phyloP scores from a whole-genome alignment of 2,888 invertebrate species.

The Cenopis cana region DNA sequence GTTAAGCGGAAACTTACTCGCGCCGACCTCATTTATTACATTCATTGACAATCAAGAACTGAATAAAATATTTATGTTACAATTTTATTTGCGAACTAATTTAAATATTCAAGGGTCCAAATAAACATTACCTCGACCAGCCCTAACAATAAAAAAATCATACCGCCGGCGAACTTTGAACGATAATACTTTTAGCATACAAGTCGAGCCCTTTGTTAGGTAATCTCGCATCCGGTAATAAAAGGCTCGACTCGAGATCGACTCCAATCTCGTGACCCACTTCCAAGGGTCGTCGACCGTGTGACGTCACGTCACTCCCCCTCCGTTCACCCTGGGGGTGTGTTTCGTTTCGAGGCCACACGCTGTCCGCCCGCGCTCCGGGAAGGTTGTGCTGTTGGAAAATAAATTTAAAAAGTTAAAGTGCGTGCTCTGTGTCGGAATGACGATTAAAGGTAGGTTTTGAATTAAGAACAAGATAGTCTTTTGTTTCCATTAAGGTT shows the following conservation, averaged over 20 bases:
- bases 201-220: constrained; percentile 40
- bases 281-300: constrained; percentile 77
- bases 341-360: constrained; percentile 80
- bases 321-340: constrained; percentile 71
- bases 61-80: no score
- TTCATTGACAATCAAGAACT: no score
- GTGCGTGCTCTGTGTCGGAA: constrained; percentile 53
- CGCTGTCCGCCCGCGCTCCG: constrained; percentile 62
- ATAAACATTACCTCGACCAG: neutral
- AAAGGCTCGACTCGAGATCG: constrained; percentile 66
- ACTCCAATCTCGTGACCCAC: constrained; percentile 75
- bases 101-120: neutral
- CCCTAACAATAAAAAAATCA: neutral
- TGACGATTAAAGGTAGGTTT: constrained; percentile 74
- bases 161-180: no score
- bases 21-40: no score
- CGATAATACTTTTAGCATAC: neutral
- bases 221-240: constrained; percentile 52
- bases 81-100: neutral
- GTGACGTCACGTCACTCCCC: constrained; percentile 76
- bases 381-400: constrained; percentile 62
- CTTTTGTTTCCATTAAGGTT: neutral
- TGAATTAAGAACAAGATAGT: neutral
- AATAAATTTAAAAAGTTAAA: constrained; percentile 53
- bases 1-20: no score